Percentiles rank a stretch among this genome's conserved stretches.
These are phyloP conservation scores for Manacus vitellinus DNA, from an alignment of 2,113 vertebrate genomes.

Conservation along the genomic window DNA sequence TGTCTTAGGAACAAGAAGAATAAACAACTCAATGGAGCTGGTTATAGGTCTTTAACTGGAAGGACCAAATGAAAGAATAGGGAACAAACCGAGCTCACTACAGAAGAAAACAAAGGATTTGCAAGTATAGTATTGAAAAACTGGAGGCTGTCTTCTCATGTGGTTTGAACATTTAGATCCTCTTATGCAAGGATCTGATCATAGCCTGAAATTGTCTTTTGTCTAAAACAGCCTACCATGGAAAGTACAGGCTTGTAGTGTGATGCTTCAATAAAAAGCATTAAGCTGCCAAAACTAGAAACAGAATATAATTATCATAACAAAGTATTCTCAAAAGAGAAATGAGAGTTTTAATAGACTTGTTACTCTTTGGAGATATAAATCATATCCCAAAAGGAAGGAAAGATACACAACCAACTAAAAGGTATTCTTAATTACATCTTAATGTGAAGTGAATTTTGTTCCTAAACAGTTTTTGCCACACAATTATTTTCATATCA, in stretches of 20 bases:
- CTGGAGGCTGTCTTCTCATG: not conserved
- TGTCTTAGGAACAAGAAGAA: not conserved
- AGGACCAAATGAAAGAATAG: not conserved
- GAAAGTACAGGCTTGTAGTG: not conserved
- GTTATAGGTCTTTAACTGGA: not conserved
- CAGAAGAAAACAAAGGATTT: not conserved
- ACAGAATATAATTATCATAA: not conserved
- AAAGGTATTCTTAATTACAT: not conserved
- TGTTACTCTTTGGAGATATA: not conserved
- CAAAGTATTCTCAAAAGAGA: not conserved
- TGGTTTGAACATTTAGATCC: not conserved
- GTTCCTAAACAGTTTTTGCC: not conserved
- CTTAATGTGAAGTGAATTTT: not conserved
- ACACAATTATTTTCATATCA: not conserved
- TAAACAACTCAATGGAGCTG: not conserved
- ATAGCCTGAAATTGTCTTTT: not conserved
- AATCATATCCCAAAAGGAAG: not conserved
- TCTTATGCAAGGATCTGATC: not conserved
- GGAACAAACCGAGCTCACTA: not conserved
- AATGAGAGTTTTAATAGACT: not conserved
- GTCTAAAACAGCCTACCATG: not conserved
- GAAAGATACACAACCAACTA: not conserved
- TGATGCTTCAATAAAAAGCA: not conserved
- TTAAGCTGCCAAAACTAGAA: not conserved
- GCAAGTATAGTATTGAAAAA: not conserved